A percentile compares a stretch with the other conserved stretches of the same genome.
phyloP scores from a whole-genome alignment of 1,140 invertebrate genomes.

The Lycorma delicatula region DNA sequence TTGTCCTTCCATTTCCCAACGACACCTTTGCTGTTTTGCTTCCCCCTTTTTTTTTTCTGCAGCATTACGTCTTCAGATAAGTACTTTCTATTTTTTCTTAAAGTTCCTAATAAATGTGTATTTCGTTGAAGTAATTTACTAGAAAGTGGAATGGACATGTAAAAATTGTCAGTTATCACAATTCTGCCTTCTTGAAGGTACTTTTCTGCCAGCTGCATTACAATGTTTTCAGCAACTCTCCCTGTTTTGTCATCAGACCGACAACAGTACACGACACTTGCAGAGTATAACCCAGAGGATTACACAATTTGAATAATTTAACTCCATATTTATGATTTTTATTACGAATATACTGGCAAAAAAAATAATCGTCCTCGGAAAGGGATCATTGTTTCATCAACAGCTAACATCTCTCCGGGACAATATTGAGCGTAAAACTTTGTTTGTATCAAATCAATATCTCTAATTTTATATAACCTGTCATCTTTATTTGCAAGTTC shows the following conservation, averaged over 20 bases:
- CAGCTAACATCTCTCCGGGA: slow-evolving; percentile 29
- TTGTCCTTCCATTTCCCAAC: slow-evolving; percentile 37
- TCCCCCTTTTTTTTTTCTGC: slow-evolving; percentile 32
- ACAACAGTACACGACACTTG: slow-evolving; percentile 27
- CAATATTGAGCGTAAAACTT: slow-evolving; percentile 12
- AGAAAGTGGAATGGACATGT: slow-evolving; percentile 34
- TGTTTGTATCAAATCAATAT: neutral
- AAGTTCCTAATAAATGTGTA: slow-evolving; percentile 33
- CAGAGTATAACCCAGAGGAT: slow-evolving; percentile 25
- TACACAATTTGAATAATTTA: slow-evolving; percentile 34
- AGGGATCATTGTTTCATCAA: slow-evolving; percentile 37
- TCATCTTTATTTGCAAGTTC: neutral
- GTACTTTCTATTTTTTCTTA: slow-evolving; percentile 9
- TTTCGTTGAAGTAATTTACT: slow-evolving; percentile 31
- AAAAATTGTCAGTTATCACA: slow-evolving; percentile 39
- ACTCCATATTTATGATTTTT: slow-evolving; percentile 35
- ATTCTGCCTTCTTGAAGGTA: slow-evolving; percentile 34
- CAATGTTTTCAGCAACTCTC: slow-evolving; percentile 2
- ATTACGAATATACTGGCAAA: slow-evolving; percentile 35
- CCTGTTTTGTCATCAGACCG: neutral
- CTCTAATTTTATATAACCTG: neutral
- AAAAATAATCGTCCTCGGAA: slow-evolving; percentile 31
- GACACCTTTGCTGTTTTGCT: slow-evolving; percentile 33
- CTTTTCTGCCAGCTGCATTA: slow-evolving; percentile 17
- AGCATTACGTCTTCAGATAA: slow-evolving; percentile 25